Evolutionary conservation across 2,797 vertebrate genomes (phyloP).

Genomic region (Peromyscus melanophrys): DNA sequence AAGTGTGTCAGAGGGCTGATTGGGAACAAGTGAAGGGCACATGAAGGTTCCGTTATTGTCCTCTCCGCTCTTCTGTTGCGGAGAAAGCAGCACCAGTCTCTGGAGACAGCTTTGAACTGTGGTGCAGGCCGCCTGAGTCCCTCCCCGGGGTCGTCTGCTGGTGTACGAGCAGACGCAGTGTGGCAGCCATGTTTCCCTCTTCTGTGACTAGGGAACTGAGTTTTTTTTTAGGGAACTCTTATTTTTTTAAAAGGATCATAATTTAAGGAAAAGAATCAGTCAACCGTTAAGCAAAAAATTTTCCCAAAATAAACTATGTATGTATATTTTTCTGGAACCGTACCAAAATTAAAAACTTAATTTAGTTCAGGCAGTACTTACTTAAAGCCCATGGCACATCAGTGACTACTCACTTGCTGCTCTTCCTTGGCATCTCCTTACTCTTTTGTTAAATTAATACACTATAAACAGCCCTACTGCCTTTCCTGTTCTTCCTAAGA

Average conservation of each 20-base stretch:
- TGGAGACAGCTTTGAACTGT: not conserved
- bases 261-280: slow-evolving; percentile 19
- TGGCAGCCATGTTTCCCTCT: not conserved
- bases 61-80: not conserved
- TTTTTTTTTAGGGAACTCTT: not conserved
- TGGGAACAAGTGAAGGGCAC: not conserved
- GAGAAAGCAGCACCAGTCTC: not conserved
- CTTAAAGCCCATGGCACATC: not conserved
- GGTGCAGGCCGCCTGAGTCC: rapidly evolving
- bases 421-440: rapidly evolving
- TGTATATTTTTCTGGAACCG: not conserved
- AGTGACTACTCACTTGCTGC: not conserved
- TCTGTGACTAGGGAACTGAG: not conserved
- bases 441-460: not conserved
- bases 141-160: not conserved
- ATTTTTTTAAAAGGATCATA: not conserved
- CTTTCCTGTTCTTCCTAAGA: not conserved
- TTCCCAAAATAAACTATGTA: not conserved
- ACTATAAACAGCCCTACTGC: not conserved
- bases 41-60: not conserved
- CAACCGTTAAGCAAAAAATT: not conserved
- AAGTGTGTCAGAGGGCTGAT: not conserved
- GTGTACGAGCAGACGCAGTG: not conserved
- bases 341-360: not conserved
- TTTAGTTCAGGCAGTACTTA: not conserved